Evolutionary conservation across 2,797 vertebrate species (phyloP).

Genomic region (Pygocentrus nattereri): DNA sequence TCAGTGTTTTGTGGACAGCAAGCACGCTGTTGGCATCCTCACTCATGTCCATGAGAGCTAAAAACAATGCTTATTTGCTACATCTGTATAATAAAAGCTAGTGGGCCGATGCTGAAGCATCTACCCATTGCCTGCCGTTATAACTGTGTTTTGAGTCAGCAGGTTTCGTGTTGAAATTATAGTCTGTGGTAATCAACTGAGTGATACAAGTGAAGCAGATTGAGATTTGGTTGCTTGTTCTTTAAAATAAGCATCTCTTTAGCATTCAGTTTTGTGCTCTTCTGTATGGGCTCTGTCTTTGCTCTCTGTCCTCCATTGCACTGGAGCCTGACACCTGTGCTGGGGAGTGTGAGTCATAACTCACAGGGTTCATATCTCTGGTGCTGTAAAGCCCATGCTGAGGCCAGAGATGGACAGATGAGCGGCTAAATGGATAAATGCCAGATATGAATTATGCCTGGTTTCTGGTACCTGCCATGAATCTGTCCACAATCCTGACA

Average conservation of each 20-base stretch:
- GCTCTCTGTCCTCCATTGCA: conserved; percentile 68
- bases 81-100: background rate
- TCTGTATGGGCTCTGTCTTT: conserved; percentile 53
- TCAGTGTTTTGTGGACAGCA: background rate
- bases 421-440: conserved; percentile 68
- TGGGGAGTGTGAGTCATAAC: conserved; percentile 67
- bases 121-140: background rate
- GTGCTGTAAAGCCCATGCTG: conserved; percentile 62
- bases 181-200: background rate
- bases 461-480: conserved; percentile 51
- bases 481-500: conserved; percentile 29
- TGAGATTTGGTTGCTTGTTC: background rate
- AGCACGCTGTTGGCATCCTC: no score
- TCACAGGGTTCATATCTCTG: conserved; percentile 69
- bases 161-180: background rate
- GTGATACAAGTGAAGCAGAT: background rate
- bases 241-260: conserved; percentile 31
- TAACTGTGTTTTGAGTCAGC: background rate
- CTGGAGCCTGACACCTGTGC: conserved; percentile 72
- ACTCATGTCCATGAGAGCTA: no score
- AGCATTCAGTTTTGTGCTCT: conserved; percentile 44
- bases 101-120: background rate
- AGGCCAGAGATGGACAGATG: conserved; percentile 56
- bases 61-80: background rate
- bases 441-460: conserved; percentile 68